Conservation (phyloP, 1,140 invertebrate genomes). For the Cherax destructor region DNA sequence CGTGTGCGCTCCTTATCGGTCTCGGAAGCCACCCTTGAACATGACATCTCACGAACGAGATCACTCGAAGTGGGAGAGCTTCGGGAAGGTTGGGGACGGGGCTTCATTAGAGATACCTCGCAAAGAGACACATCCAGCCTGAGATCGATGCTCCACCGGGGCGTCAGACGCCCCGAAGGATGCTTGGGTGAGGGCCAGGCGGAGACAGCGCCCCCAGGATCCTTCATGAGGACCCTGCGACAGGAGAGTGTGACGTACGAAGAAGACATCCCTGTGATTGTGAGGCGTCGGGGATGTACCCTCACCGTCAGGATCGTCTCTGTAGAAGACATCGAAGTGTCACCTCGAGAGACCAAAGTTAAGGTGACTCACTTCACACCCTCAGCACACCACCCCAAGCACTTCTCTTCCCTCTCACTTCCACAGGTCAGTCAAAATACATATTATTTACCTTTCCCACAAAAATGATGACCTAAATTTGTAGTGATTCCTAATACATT, state of each 20-base stretch:
- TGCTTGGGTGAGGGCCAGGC: not conserved
- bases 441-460: no score
- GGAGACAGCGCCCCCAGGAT: not conserved
- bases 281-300: conserved; percentile 76
- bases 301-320: conserved; percentile 75
- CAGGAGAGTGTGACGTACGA: conserved; percentile 75
- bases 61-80: conserved; percentile 20
- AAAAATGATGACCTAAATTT: no score
- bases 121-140: conserved; percentile 2
- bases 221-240: conserved; percentile 39
- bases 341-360: not conserved
- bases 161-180: not conserved
- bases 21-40: not conserved
- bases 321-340: conserved; percentile 71
- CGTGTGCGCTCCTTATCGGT: conserved; percentile 25
- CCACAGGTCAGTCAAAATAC: conserved; percentile 60
- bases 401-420: conserved; percentile 53
- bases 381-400: conserved; percentile 27
- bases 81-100: no score
- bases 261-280: conserved; percentile 76
- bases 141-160: not conserved
- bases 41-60: conserved; percentile 5
- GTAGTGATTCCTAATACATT: no score
- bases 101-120: no score
- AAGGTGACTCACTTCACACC: not conserved